Conservation (phyloP, 2,113 vertebrate genomes). For the Gobio gobio region DNA sequence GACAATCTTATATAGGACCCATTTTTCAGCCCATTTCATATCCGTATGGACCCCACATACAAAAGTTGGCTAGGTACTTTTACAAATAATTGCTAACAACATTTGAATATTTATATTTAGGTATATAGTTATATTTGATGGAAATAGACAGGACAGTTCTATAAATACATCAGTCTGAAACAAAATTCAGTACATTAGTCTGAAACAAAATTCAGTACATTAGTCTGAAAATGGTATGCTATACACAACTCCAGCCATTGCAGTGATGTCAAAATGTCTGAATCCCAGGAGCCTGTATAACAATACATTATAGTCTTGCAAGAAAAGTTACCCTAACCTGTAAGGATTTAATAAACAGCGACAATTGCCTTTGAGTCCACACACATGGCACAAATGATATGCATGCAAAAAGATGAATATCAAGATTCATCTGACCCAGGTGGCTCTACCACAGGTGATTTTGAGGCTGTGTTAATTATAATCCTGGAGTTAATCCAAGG, state of each 20-base stretch:
- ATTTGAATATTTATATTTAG: too few relatives aligned
- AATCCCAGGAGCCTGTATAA: background rate
- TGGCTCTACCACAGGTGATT: constrained; percentile 58
- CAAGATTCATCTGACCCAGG: constrained; percentile 51
- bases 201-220: background rate
- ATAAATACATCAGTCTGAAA: too few relatives aligned
- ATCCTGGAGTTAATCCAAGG: constrained; percentile 61
- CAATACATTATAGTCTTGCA: background rate
- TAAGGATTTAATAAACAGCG: background rate
- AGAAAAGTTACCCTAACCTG: background rate
- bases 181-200: too few relatives aligned
- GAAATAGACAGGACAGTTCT: background rate
- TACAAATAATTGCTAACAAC: too few relatives aligned
- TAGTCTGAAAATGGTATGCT: background rate
- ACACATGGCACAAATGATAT: background rate
- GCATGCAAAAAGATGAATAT: constrained; percentile 34
- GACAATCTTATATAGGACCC: too few relatives aligned
- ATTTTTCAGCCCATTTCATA: too few relatives aligned
- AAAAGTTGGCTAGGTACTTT: too few relatives aligned
- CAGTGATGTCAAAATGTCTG: background rate
- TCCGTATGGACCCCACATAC: too few relatives aligned
- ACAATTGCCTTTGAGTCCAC: background rate
- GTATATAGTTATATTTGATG: too few relatives aligned
- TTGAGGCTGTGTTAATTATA: constrained; percentile 58
- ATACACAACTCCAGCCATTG: background rate